Base-by-base conservation (phyloP, 2,888 invertebrate genomes). In the Vandiemenella viatica region DNA sequence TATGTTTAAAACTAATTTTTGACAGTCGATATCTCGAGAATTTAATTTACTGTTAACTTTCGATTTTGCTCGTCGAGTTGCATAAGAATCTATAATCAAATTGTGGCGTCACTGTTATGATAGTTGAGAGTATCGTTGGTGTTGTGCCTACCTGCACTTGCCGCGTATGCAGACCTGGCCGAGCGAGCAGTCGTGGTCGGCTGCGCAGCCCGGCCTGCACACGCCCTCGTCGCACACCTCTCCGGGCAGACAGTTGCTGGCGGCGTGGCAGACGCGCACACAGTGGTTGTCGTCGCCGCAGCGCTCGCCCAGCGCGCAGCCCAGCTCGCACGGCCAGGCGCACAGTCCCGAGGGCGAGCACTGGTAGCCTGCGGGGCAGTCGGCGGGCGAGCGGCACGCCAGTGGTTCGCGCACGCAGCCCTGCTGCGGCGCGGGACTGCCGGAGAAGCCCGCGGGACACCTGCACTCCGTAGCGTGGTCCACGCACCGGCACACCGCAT, bases 201-300 rank as follows among this genome's bases (percentile, higher is more conserved):
- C 74, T 52, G 80, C 78, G 62, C 92, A 92, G 5, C 92, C 92
- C 3, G 81, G 75, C 60, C 83, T 77, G 60, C 92, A 92, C 38
- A 80, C 73, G 46, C 90, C 89, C 53, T 79, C 77, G 55, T 78
- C 77, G 58, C 92, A 91, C 50, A 91, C 79, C 69, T 92, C 91
- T 44, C 91, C 91, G 2, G 86, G 83, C 58, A 90, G 71, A 60
- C 92, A 92, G 61, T 91, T 92, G 60, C 84, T 87, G 62, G 89
- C 89, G 8, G 84, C 80, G 61, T 88, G 89, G 63, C 91, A 91
- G 26, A 90, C 78, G 70, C 89, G 90, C 17, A 80, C 75, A 60
- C 90, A 91, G 54, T 81, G 74, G 55, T 81, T 74, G 55, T 76
- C 80, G 57, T 83, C 80, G 51, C 75, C 75, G 60, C 91, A 91